phyloP scores from a whole-genome alignment of 1,140 invertebrate genomes.

The Wiebesia pumilae region DNA sequence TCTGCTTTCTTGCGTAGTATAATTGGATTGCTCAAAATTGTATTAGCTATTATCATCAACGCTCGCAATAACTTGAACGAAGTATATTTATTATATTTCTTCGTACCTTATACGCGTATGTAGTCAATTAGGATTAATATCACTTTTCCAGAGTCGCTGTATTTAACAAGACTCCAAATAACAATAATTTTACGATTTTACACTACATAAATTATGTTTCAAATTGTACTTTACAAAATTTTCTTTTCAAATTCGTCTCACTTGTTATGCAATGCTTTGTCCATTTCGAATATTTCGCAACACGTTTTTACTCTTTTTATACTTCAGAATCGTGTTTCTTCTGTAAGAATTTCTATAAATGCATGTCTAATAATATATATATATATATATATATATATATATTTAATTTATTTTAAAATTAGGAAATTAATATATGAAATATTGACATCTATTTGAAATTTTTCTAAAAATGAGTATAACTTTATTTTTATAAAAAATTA shows the following conservation, averaged over 20 bases:
- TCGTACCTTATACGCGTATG: slow-evolving; percentile 19
- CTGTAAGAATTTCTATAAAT: too few species aligned
- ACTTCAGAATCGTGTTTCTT: too few species aligned
- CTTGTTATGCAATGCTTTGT: neutral
- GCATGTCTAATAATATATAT: too few species aligned
- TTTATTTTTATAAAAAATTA: too few species aligned
- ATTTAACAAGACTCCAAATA: slow-evolving; percentile 62
- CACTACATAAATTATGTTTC: slow-evolving; percentile 73
- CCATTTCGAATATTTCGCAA: neutral
- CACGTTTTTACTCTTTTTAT: slow-evolving; percentile 3
- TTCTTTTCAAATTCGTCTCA: slow-evolving; percentile 49
- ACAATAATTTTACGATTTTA: slow-evolving; percentile 66
- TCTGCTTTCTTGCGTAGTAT: neutral
- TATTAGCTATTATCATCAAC: slow-evolving; percentile 35
- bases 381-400: too few species aligned
- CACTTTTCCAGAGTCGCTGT: slow-evolving; percentile 66
- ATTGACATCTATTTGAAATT: too few species aligned
- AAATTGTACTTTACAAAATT: slow-evolving; percentile 72
- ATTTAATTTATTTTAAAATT: too few species aligned
- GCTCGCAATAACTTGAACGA: slow-evolving; percentile 65
- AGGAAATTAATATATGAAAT: too few species aligned
- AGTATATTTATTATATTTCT: slow-evolving; percentile 54
- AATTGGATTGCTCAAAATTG: neutral
- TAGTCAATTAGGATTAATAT: slow-evolving; percentile 73
- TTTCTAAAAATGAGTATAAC: too few species aligned